Evolutionary conservation across 2,113 vertebrate species (phyloP).

Genomic region (Delphinus delphis): DNA sequence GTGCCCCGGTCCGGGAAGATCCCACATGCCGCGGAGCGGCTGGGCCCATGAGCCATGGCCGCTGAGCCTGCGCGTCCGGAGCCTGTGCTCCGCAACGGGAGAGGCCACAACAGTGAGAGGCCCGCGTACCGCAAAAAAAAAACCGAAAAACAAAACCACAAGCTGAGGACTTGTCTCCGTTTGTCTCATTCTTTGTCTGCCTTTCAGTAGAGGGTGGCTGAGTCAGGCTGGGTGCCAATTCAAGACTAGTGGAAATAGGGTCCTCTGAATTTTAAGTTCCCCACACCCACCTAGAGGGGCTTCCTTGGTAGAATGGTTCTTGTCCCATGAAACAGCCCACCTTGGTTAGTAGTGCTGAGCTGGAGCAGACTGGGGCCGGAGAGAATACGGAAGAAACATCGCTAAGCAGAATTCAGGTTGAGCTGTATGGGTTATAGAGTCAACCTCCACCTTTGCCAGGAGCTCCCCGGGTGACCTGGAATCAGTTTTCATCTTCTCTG

Average conservation of each 20-base stretch:
- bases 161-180: slow-evolving; percentile 29
- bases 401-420: neutral
- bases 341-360: slow-evolving; percentile 48
- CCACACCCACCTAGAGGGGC: neutral
- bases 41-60: no score
- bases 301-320: neutral
- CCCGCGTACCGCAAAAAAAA: no score
- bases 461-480: neutral
- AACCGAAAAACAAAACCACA: neutral
- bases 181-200: neutral
- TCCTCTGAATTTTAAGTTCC: neutral
- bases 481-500: neutral
- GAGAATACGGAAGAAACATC: neutral
- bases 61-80: no score
- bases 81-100: no score
- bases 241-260: neutral
- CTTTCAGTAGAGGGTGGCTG: neutral
- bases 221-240: neutral
- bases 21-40: no score
- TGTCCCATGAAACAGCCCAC: neutral
- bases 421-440: neutral
- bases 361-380: neutral
- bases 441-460: neutral
- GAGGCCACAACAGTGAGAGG: rapidly evolving
- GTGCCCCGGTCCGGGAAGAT: no score